Evolutionary conservation across 2,113 vertebrate genomes (phyloP), one percentile per base, ranked within the genome.

Genomic region (Prietella phreatophila): DNA sequence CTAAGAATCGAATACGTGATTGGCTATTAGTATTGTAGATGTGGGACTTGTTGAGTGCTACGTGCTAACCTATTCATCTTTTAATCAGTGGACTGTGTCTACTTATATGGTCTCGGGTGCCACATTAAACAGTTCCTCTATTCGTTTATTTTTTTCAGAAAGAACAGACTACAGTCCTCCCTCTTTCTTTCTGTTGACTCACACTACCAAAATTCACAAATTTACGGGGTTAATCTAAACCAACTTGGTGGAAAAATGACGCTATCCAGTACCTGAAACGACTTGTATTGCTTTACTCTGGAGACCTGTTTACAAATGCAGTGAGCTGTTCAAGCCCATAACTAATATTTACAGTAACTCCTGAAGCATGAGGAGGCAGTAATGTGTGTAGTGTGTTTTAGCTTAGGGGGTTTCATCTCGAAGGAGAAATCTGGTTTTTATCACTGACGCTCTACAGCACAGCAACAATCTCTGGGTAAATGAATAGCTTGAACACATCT

Each of bases 301-400:
- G 53, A 13, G 36, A 58, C n/a, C 17, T 36, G 9, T 58, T 36
- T 22, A 4, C 4, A 10, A 27, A n/a, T 9, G 14, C 10, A 1
- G 6, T 17, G 14, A 55, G 76, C n/a, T 30, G 50, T 30, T 55
- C 27, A 79, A 1, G 3, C 27, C 76, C 15, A 80, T 80, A 80
- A 30, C 50, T 19, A 50, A 80, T 55, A 56, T 80, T 50, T 30
- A 79, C 76, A 79, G 15, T 5, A 78, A 78, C 25, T 27, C 25
- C 20, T 81, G 55, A 58, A 39, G 19, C 80, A 82, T 82, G 80
- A 25, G 80, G 80, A 82, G 80, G 79, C 80, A 20, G 33, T 39
- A 60, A 60, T 7, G 5, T 39, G 5, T 60, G 22, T 27, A 5
- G 22, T 39, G 20, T 82, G 80, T 82, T 80, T 80, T 33, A 81